These are phyloP conservation scores for Hozukius guyotensis DNA, from an alignment of 2,797 vertebrate species.

Conservation along the genomic window DNA sequence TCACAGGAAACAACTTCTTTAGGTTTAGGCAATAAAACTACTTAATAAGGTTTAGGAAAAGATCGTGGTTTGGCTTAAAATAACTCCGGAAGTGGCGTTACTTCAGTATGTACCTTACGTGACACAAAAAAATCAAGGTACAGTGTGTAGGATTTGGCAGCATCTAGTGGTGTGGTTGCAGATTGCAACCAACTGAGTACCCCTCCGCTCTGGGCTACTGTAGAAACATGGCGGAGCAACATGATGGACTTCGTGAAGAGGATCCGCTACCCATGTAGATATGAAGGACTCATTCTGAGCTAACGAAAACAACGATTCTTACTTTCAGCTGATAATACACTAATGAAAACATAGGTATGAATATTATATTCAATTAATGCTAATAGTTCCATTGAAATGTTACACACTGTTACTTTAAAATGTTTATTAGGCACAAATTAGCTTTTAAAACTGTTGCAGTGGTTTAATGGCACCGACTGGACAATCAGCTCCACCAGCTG, in stretches of 20 bases:
- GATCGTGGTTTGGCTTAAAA: background rate
- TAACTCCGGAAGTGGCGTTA: background rate
- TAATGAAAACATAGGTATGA: background rate
- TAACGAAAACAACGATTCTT: background rate
- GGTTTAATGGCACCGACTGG: background rate
- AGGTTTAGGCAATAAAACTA: background rate
- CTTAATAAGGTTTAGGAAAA: background rate
- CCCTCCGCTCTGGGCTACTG: background rate
- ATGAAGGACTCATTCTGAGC: too few species aligned
- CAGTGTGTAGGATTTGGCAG: background rate
- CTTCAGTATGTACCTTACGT: background rate
- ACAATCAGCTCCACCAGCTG: background rate
- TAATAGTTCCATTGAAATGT: too few species aligned
- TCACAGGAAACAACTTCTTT: background rate
- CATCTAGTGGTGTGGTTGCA: background rate
- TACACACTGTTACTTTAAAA: too few species aligned
- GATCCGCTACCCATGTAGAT: too few species aligned
- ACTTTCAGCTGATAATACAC: background rate
- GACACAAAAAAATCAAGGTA: background rate
- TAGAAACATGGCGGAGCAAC: too few species aligned
- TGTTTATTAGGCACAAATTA: too few species aligned
- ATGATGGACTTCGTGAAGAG: too few species aligned
- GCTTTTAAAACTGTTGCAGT: background rate
- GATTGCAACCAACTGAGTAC: background rate
- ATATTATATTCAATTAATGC: background rate